Percentiles rank a stretch among this genome's conserved stretches.
Evolutionary conservation across 2,888 invertebrate species (phyloP).

Genomic region (Hypomecis punctinalis): DNA sequence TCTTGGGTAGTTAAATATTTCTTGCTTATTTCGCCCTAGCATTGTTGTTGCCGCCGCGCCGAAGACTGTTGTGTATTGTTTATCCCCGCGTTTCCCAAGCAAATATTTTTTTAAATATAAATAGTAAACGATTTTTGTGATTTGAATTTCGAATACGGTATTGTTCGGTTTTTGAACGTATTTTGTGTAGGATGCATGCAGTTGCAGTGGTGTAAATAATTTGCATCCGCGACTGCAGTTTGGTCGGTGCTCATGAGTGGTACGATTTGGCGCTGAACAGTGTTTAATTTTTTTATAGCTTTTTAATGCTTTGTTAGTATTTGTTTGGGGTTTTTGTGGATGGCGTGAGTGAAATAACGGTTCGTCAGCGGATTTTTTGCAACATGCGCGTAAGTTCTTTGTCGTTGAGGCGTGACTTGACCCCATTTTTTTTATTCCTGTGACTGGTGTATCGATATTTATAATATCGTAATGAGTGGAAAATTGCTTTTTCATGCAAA

Average conservation of each 20-base stretch:
- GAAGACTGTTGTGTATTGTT: slow-evolving; percentile 83
- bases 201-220: slow-evolving; percentile 79
- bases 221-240: slow-evolving; percentile 77
- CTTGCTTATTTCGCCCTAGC: slow-evolving; percentile 86
- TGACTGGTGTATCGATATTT: slow-evolving; percentile 10
- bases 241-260: slow-evolving; percentile 77
- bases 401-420: slow-evolving; percentile 15
- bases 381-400: slow-evolving; percentile 48
- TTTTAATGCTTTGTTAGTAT: slow-evolving; percentile 60
- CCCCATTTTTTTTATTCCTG: background rate
- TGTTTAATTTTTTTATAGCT: slow-evolving; percentile 65
- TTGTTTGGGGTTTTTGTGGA: slow-evolving; percentile 52
- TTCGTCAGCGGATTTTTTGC: slow-evolving; percentile 51
- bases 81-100: slow-evolving; percentile 70
- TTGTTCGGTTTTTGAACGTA: slow-evolving; percentile 30
- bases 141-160: slow-evolving; percentile 33
- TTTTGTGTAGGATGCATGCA: slow-evolving; percentile 65
- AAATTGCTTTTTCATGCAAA: slow-evolving; percentile 24
- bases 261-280: slow-evolving; percentile 75
- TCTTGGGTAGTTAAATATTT: slow-evolving; percentile 85
- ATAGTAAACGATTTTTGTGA: slow-evolving; percentile 43
- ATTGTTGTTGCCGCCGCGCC: slow-evolving; percentile 84
- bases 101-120: slow-evolving; percentile 69
- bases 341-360: slow-evolving; percentile 61
- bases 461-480: background rate